Percentiles rank a stretch among this genome's conserved stretches.
Conservation (phyloP, 1,140 invertebrate genomes). For the Grapholita molesta region DNA sequence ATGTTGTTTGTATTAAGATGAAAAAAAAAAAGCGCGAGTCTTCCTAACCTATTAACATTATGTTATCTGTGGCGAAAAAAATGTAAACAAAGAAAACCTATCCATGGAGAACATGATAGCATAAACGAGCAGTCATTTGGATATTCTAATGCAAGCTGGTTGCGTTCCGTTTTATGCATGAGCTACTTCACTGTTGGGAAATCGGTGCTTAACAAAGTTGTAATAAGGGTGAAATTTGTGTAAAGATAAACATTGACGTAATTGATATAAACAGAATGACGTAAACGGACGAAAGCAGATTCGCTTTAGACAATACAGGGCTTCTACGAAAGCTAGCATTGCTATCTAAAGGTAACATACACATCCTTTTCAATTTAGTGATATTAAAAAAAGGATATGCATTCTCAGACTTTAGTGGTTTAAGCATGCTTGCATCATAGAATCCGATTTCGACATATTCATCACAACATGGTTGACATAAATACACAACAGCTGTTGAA, state of each 20-base stretch:
- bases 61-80: background rate
- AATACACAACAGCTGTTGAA: too few relatives aligned
- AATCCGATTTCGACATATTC: background rate
- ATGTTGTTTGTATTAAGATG: background rate
- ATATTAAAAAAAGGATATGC: background rate
- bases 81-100: background rate
- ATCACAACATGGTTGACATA: background rate
- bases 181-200: background rate
- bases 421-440: background rate
- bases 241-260: background rate
- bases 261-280: background rate
- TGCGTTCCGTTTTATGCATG: background rate
- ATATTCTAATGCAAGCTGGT: background rate
- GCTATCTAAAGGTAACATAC: background rate
- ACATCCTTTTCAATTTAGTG: background rate
- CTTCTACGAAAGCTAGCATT: background rate
- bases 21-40: background rate
- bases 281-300: background rate
- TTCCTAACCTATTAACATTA: background rate
- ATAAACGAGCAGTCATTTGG: background rate
- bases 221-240: background rate
- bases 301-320: background rate
- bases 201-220: background rate
- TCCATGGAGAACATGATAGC: background rate
- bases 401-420: too few relatives aligned